Conservation (phyloP, 2,113 vertebrate species). For the Mungos mungo region DNA sequence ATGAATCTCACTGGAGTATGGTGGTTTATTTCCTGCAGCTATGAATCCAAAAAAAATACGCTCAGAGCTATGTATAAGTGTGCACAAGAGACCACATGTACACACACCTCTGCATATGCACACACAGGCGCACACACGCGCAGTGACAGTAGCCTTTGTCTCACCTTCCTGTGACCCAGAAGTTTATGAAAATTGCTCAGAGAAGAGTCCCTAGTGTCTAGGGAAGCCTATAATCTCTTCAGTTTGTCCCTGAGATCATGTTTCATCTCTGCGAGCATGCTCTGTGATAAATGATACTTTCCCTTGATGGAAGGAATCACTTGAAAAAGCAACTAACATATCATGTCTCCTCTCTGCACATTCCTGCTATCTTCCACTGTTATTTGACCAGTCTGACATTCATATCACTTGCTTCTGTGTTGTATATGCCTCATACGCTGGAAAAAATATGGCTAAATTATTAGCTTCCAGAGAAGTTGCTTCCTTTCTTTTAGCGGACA, state of each 20-base stretch:
- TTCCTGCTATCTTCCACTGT: background rate
- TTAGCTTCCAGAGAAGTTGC: background rate
- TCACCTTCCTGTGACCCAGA: constrained; percentile 41
- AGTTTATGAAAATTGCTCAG: constrained; percentile 43
- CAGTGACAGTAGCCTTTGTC: background rate
- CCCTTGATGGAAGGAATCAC: background rate
- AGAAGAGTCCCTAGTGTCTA: background rate
- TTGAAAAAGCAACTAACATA: background rate
- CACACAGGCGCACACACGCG: background rate
- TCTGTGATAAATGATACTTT: constrained; percentile 55
- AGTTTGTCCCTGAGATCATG: background rate
- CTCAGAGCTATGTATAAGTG: background rate
- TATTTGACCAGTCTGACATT: background rate
- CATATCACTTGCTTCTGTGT: background rate
- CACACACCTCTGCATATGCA: background rate
- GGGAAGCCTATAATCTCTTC: constrained; percentile 48
- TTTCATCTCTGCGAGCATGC: background rate
- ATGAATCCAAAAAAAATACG: background rate
- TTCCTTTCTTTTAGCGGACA: background rate
- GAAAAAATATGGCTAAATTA: background rate
- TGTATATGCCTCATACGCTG: background rate
- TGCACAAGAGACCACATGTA: background rate
- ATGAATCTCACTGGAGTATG: background rate
- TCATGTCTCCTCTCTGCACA: background rate
- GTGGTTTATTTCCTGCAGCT: background rate